Base-by-base conservation (phyloP, 1,140 invertebrate species). In the Helicoverpa zea region DNA sequence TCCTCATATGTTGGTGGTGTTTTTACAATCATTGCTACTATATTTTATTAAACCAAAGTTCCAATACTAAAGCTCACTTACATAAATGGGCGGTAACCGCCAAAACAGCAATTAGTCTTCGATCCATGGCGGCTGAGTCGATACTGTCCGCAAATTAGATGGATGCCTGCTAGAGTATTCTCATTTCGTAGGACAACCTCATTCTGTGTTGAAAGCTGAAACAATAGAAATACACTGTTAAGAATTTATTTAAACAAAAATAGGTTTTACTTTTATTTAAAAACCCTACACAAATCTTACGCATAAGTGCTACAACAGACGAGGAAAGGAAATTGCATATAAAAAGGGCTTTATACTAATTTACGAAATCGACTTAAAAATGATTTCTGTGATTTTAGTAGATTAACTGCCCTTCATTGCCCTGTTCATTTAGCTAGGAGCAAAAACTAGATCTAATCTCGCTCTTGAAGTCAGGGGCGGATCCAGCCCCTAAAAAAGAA, bases 71-170 rank as follows among this genome's bases (percentile, higher is more conserved):
- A 12, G 72, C 14, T 18, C 10, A 58, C 92, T 93, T 88, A 94
- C 93, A 89, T 63, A 92, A 79, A 78, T 88, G 88, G 83, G 88
- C 88, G 79, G 88, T 82, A 10, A 92, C 81, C 82, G 89, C 90
- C 81, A 92, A 68, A 70, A 92, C 49, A 12, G 87, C 59, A 35
- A 90, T 73, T 76, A 92, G 74, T 86, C 86, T 84, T 80, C 72
- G 80, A 84, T 89, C 87, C 93, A 94, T 94, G 84, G 74, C 83
- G 52, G 54, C 11, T 49, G 16, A 16, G 35, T 18, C 3, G 75
- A 14, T 58, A 74, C 29, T 30, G 51, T 77, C 51, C 49, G 47
- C 75, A 74, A 51, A 77, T 66, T 66, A 77, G 49, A 54, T 54
- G 18, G 58, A 63, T 23, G 73, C 35, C 43, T 51, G 52, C 47